Conservation (phyloP, 2,797 vertebrate genomes). For the Staurois parvus region DNA sequence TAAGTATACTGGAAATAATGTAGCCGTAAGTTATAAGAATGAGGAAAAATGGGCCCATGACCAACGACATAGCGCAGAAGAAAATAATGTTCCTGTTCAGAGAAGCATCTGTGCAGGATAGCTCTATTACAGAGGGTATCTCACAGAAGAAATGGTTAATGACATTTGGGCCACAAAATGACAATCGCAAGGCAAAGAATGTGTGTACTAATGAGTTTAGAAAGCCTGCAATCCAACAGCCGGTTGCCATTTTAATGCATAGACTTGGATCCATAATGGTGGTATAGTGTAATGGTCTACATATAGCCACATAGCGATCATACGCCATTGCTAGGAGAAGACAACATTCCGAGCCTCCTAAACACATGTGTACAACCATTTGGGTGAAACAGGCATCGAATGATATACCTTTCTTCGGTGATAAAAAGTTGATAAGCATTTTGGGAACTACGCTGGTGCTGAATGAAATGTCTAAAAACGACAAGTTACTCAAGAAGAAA, state of each 20-base stretch:
- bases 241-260: conserved; percentile 30
- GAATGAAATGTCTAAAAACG: conserved; percentile 37
- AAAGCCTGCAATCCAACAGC: conserved; percentile 25
- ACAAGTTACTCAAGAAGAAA: conserved; percentile 49
- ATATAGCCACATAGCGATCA: conserved; percentile 52
- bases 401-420: conserved; percentile 19
- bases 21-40: conserved; percentile 36
- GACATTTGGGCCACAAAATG: conserved; percentile 44
- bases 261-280: conserved; percentile 29
- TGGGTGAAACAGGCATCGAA: conserved; percentile 28
- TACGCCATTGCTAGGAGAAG: conserved; percentile 46
- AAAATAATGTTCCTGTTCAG: conserved; percentile 30
- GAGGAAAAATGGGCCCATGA: conserved; percentile 18
- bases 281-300: conserved; percentile 41
- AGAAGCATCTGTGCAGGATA: conserved; percentile 25
- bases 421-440: conserved; percentile 37
- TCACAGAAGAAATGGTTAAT: conserved; percentile 53
- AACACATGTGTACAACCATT: conserved; percentile 33
- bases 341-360: conserved; percentile 38
- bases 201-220: conserved; percentile 29
- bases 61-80: conserved; percentile 20
- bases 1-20: conserved; percentile 39
- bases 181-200: conserved; percentile 13
- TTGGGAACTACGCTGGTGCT: conserved; percentile 40
- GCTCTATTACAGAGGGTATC: conserved; percentile 10